phyloP scores from a whole-genome alignment of 2,113 vertebrate genomes.

The Paracanthobrama guichenoti region DNA sequence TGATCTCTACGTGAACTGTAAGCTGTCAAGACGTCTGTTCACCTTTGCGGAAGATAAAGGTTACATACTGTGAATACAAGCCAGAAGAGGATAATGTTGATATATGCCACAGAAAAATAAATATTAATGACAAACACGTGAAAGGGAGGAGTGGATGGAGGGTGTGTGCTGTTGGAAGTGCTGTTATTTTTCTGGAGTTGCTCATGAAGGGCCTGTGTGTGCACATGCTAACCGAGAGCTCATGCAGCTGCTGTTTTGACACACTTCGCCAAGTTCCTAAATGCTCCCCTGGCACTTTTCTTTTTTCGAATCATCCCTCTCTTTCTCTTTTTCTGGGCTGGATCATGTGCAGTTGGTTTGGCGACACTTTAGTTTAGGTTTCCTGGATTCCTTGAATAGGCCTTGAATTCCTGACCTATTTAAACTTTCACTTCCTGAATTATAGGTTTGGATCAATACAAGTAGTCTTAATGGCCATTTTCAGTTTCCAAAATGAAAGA shows the following conservation, averaged over 20 bases:
- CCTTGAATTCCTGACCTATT: conserved; percentile 13
- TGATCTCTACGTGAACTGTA: conserved; percentile 5
- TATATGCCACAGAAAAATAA: conserved; percentile 21
- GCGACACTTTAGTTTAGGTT: not conserved
- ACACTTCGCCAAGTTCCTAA: conserved; percentile 67
- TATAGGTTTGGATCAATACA: not conserved
- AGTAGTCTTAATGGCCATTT: not conserved
- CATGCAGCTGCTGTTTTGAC: conserved; percentile 69
- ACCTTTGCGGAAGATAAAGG: not conserved
- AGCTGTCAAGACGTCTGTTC: not conserved
- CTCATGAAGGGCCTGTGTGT: conserved; percentile 48
- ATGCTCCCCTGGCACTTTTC: conserved; percentile 53
- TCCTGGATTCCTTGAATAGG: conserved; percentile 16
- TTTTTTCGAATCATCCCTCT: conserved; percentile 25
- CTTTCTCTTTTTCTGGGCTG: not conserved
- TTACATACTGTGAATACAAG: not conserved
- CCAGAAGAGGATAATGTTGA: conserved; percentile 28
- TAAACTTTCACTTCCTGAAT: not conserved
- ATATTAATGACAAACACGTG: conserved; percentile 20
- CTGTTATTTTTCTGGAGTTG: conserved; percentile 51
- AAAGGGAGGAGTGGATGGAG: conserved; percentile 44
- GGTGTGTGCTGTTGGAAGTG: conserved; percentile 52
- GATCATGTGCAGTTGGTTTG: conserved; percentile 25
- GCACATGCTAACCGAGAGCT: conserved; percentile 44
- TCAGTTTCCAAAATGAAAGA: not conserved